Evolutionary conservation across 2,888 invertebrate species (phyloP).

Genomic region (Hedya salicella): DNA sequence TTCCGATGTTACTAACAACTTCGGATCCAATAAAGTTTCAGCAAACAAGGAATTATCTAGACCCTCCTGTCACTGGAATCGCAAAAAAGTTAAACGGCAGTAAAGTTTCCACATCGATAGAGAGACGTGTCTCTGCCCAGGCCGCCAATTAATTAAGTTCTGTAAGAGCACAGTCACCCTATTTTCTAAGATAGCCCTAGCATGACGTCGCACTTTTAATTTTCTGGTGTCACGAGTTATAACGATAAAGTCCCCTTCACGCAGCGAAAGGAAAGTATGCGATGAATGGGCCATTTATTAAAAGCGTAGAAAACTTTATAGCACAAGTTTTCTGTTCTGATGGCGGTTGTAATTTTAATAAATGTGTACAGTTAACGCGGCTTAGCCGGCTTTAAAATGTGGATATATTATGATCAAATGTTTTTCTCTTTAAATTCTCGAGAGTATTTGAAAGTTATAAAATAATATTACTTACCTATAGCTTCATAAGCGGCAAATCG

Average conservation of each 20-base stretch:
- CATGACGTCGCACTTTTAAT: conserved; percentile 80
- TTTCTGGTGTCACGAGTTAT: conserved; percentile 80
- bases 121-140: conserved; percentile 51
- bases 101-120: conserved; percentile 43
- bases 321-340: conserved; percentile 69
- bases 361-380: background rate
- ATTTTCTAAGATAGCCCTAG: conserved; percentile 73
- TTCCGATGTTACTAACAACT: too few relatives aligned
- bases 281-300: conserved; percentile 79
- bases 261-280: conserved; percentile 70
- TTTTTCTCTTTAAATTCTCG: too few relatives aligned
- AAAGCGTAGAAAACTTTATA: conserved; percentile 75
- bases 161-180: conserved; percentile 75
- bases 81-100: conserved; percentile 42
- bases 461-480: too few relatives aligned
- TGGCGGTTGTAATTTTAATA: conserved; percentile 35
- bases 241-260: conserved; percentile 73
- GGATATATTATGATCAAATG: too few relatives aligned
- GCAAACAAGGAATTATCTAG: conserved; percentile 34
- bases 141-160: conserved; percentile 79
- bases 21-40: conserved; percentile 34
- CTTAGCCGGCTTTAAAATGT: background rate
- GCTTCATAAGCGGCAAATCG: too few relatives aligned
- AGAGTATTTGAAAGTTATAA: too few relatives aligned
- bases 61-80: conserved; percentile 21